phyloP scores from a whole-genome alignment of 1,140 invertebrate species.

The Theocolax elegans region DNA sequence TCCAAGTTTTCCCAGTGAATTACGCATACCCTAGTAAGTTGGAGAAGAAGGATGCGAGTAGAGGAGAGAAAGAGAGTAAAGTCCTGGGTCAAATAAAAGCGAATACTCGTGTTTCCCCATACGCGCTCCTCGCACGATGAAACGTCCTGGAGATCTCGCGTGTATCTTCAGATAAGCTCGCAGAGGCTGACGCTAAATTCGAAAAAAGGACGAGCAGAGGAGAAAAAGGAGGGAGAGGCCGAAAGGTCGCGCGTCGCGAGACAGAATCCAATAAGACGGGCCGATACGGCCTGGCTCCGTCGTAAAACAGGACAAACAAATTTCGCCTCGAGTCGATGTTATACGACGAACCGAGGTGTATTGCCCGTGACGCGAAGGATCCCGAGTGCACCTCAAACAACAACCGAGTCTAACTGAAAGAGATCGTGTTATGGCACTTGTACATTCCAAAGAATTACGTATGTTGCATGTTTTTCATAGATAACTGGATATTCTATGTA shows the following conservation, averaged over 20 bases:
- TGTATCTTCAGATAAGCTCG: no score
- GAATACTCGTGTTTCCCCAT: not conserved
- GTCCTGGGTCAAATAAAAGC: constrained; percentile 16
- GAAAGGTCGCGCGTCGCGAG: constrained; percentile 14
- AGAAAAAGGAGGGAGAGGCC: not conserved
- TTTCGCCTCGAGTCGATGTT: constrained; percentile 45
- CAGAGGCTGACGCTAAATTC: no score
- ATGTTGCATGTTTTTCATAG: no score
- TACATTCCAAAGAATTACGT: no score
- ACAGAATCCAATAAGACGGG: constrained; percentile 59
- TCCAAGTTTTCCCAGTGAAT: no score
- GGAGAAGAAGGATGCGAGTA: no score
- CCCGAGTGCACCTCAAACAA: not conserved
- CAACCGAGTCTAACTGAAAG: not conserved
- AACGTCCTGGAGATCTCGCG: not conserved
- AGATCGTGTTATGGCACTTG: no score
- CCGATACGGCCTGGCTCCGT: constrained; percentile 53
- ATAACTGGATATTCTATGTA: no score
- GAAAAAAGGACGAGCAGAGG: not conserved
- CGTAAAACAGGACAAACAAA: constrained; percentile 64
- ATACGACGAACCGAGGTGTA: not conserved
- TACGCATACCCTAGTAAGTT: no score
- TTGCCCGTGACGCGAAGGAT: constrained; percentile 6
- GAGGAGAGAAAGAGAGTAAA: no score
- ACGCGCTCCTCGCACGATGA: not conserved